phyloP scores from a whole-genome alignment of 2,797 vertebrate species.

The Rousettus madagascariensis region DNA sequence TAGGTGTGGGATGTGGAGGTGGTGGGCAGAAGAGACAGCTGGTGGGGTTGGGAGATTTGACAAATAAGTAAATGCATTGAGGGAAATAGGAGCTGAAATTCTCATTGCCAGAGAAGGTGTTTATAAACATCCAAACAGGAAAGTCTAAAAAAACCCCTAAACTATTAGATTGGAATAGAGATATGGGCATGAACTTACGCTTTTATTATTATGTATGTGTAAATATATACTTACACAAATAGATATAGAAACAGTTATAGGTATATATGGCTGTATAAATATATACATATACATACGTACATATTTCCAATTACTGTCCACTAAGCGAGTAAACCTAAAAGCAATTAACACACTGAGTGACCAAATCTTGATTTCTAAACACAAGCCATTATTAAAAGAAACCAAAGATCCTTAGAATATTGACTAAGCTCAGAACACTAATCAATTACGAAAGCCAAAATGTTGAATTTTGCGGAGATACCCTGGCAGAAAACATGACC shows the following conservation, averaged over 20 bases:
- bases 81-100: neutral
- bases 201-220: neutral
- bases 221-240: neutral
- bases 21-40: neutral
- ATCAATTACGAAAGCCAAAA: neutral
- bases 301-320: conserved; percentile 2
- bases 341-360: neutral
- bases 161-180: neutral
- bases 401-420: neutral
- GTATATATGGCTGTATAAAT: neutral
- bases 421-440: neutral
- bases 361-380: neutral
- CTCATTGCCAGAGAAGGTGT: neutral
- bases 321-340: neutral
- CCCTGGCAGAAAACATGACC: neutral
- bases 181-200: neutral
- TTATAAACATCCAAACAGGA: neutral
- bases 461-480: neutral
- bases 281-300: neutral
- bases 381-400: conserved; percentile 19
- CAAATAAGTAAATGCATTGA: neutral
- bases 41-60: neutral
- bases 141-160: neutral
- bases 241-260: neutral
- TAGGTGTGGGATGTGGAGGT: neutral